Conservation (phyloP, 2,888 invertebrate genomes). For the Pammene aurita region DNA sequence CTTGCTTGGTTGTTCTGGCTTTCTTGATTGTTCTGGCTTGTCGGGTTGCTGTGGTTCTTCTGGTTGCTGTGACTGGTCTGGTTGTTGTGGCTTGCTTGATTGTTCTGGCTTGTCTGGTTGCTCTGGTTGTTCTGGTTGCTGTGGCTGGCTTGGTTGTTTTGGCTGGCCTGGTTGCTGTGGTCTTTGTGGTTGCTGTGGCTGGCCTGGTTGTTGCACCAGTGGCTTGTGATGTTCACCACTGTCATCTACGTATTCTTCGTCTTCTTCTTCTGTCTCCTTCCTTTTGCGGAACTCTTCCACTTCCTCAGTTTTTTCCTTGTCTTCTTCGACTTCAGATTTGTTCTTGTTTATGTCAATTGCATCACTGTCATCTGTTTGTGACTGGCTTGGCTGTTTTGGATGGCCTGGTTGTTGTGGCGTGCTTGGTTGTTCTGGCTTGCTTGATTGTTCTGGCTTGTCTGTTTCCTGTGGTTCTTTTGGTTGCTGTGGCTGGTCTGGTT, state of each 20-base stretch:
- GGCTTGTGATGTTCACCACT: not conserved
- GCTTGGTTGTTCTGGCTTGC: conserved; percentile 18
- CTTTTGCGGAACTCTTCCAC: no score
- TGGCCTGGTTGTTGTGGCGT: not conserved
- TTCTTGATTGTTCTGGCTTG: conserved; percentile 25
- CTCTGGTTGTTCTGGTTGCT: not conserved
- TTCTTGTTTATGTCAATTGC: not conserved
- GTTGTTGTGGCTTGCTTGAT: not conserved
- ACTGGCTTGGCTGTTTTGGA: not conserved
- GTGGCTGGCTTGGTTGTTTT: not conserved
- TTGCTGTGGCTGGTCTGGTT: not conserved
- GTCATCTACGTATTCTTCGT: not conserved
- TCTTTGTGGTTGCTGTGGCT: conserved; percentile 2
- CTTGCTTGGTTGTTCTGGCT: conserved; percentile 12
- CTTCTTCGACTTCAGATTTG: not conserved
- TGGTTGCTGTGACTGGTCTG: conserved; percentile 21
- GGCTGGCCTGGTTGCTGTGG: conserved; percentile 6
- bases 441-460: not conserved
- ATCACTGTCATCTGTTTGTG: conserved; percentile 11
- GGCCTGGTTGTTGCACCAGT: conserved; percentile 24
- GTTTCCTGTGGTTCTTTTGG: not conserved
- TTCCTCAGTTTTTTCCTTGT: not conserved
- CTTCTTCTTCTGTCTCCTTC: not conserved
- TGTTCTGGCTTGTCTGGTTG: not conserved
- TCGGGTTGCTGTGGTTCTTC: not conserved